Evolutionary conservation across 2,888 invertebrate species (phyloP), one percentile per base, ranked within the genome.

Genomic region (Anagyrus pseudococci): DNA sequence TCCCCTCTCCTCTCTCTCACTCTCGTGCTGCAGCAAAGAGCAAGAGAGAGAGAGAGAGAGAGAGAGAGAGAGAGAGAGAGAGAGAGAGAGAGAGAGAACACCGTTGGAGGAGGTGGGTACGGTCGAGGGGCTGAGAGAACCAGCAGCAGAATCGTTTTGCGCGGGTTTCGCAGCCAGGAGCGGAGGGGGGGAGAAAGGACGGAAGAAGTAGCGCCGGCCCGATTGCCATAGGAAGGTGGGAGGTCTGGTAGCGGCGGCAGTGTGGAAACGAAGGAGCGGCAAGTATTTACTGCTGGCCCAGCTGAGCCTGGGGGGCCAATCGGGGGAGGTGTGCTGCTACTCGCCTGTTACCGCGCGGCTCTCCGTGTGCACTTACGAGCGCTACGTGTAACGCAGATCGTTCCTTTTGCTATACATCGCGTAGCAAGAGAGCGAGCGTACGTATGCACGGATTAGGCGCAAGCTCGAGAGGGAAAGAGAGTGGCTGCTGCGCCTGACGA

Each of bases 231-330:
- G n/a, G 66, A 62, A 64, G 49, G 50, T 59, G 62, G 37, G 55
- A 49, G 63, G 41, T 54, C 57, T 61, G 44, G 61, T n/a, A n/a
- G n/a, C n/a, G n/a, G n/a, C n/a, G n/a, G n/a, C n/a, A n/a, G n/a
- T n/a, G n/a, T n/a, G 29, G 10, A 10, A 29, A 29, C 29, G 29
- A 17, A 26, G 41, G n/a, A 17, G 7, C 25, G 56, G 26, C 26
- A 75, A 76, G 78, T 79, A 77, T 79, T 79, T 79, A 80, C 78
- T 75, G 75, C 77, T 76, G 71, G 72, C 73, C 77, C 78, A 79
- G 76, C 78, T 79, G 78, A 79, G 76, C 77, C 78, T 77, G 75
- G 60, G 61, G 69, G 72, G 76, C 75, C 78, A 78, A 78, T 78
- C 79, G 73, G 77, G 77, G 73, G 71, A 69, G 70, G 67, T 64